Percentiles rank a stretch among this genome's conserved stretches.
phyloP scores from a whole-genome alignment of 2,888 invertebrate species.

The Galerucella calmariensis region DNA sequence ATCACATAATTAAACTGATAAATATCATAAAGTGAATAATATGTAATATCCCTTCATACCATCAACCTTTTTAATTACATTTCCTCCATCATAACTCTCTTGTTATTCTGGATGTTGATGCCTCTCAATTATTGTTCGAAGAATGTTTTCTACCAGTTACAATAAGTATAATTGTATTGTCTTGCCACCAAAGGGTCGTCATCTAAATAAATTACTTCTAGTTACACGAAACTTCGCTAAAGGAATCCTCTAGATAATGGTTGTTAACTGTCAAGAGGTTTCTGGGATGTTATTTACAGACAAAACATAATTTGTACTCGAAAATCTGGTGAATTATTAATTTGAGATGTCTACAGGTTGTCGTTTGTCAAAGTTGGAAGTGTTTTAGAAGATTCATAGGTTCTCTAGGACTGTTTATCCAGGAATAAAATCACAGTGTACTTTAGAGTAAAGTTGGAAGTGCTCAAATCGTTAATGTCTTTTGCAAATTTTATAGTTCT shows the following conservation, averaged over 20 bases:
- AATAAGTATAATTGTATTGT: background rate
- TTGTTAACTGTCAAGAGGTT: slow-evolving; percentile 3
- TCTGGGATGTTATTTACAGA: background rate
- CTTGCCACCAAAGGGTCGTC: background rate
- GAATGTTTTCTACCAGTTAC: background rate
- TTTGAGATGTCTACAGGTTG: background rate
- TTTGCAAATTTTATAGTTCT: no score
- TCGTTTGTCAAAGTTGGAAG: background rate
- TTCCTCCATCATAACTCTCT: background rate
- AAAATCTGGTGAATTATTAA: background rate
- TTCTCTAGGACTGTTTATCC: no score
- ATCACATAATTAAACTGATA: no score
- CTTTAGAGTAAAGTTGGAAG: no score
- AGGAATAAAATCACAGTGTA: no score
- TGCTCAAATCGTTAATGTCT: no score
- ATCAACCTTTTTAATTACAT: background rate
- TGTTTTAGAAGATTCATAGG: background rate
- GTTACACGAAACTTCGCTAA: background rate
- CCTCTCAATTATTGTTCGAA: background rate
- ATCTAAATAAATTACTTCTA: background rate
- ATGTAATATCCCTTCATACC: no score
- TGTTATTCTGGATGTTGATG: background rate
- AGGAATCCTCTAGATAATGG: background rate
- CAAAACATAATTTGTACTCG: background rate
- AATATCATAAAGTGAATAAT: no score